Percentiles rank a stretch among this genome's conserved stretches.
Conservation (phyloP, 1,140 invertebrate genomes). For the Euschistus heros region DNA sequence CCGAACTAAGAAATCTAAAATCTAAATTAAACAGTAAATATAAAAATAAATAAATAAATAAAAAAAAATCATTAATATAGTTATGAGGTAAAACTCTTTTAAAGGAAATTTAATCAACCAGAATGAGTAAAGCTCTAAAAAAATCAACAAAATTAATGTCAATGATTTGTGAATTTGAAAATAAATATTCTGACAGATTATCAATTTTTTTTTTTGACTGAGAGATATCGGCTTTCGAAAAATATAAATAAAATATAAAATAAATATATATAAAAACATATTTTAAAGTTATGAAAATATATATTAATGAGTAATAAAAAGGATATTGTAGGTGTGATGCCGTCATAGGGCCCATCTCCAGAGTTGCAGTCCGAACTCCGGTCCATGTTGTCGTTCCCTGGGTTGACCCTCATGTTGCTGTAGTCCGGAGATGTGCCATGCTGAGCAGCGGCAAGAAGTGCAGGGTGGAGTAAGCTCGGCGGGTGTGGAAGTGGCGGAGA, state of each 20-base stretch:
- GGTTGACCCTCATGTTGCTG: constrained; percentile 49
- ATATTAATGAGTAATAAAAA: constrained; percentile 49
- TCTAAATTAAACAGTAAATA: no score
- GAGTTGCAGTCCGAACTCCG: constrained; percentile 79
- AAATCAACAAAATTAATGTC: no score
- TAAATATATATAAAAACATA: not conserved
- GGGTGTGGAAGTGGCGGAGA: constrained; percentile 32
- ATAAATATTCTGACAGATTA: no score
- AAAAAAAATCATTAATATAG: no score
- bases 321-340: constrained; percentile 89
- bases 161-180: no score
- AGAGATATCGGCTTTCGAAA: not conserved
- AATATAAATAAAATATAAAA: not conserved
- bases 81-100: no score
- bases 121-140: no score
- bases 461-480: constrained; percentile 45
- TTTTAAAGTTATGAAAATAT: constrained; percentile 5
- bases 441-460: constrained; percentile 61
- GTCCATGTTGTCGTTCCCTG: constrained; percentile 54
- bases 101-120: no score
- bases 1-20: no score
- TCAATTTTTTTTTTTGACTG: not conserved
- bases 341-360: constrained; percentile 74
- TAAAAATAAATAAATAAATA: no score
- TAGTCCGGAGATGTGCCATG: constrained; percentile 59